A percentile compares a stretch with the other conserved stretches of the same genome.
Conservation (phyloP, 2,113 vertebrate species). For the Mobula birostris region DNA sequence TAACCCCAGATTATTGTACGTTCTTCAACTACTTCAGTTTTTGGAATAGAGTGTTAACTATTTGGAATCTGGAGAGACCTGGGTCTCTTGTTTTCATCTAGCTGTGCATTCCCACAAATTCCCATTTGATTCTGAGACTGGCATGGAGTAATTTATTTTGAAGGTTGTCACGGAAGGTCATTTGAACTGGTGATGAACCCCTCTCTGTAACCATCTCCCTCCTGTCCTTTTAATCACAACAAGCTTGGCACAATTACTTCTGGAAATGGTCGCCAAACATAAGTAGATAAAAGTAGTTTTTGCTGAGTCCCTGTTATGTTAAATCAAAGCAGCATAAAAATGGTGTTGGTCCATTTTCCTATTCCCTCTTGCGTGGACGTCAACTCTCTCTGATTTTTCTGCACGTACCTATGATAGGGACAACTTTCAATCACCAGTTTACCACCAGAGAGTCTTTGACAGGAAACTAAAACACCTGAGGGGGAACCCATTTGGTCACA, state of each 20-base stretch:
- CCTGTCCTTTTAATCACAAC: no score
- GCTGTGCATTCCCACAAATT: not conserved
- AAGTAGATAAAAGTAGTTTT: not conserved
- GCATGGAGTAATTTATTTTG: not conserved
- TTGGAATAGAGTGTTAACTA: not conserved
- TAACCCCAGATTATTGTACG: not conserved
- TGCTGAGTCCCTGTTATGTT: no score
- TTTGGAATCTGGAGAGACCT: not conserved
- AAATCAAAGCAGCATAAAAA: no score
- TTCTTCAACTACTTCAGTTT: not conserved
- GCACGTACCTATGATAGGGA: no score
- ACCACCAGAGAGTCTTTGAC: no score
- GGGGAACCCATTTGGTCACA: no score
- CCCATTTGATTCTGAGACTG: not conserved
- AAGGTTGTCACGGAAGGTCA: not conserved
- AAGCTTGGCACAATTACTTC: not conserved
- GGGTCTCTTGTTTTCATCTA: not conserved
- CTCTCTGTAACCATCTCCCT: not conserved
- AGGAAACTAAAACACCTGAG: no score
- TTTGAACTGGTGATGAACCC: not conserved
- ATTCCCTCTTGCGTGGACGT: no score
- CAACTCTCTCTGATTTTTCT: no score
- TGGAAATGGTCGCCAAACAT: not conserved
- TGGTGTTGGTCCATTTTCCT: no score
- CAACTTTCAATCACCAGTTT: no score